Evolutionary conservation across 2,113 vertebrate species (phyloP).

Genomic region (Ovis canadensis): DNA sequence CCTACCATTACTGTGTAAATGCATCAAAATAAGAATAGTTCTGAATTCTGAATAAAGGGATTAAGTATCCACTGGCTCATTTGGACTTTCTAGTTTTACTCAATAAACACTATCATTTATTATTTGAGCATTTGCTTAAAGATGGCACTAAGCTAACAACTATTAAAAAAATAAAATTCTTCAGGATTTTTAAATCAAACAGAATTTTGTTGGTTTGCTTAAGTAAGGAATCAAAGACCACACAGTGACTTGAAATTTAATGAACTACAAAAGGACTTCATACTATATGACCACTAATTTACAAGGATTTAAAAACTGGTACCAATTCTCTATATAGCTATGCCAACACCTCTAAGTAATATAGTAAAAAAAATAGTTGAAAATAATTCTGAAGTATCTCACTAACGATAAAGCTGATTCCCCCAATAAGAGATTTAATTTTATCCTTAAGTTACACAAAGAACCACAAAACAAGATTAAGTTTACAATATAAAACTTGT

Average conservation of each 20-base stretch:
- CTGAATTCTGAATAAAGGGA: neutral
- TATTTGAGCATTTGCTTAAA: constrained; percentile 5
- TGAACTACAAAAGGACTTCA: constrained; percentile 2
- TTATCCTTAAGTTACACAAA: neutral
- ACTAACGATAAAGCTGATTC: neutral
- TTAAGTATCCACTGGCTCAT: neutral
- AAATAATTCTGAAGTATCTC: neutral
- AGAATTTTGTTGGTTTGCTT: neutral
- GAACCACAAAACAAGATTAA: neutral
- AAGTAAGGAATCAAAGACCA: neutral
- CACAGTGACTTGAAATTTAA: constrained; percentile 22
- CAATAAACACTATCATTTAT: neutral
- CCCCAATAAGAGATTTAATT: neutral
- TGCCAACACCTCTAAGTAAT: neutral
- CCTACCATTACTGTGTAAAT: neutral
- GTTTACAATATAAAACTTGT: neutral
- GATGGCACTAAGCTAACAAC: neutral
- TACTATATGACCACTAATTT: neutral
- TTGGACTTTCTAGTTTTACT: neutral
- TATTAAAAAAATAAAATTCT: neutral
- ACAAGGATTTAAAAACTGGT: constrained; percentile 13
- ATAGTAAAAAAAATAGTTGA: neutral
- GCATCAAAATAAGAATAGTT: neutral
- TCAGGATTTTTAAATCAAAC: neutral
- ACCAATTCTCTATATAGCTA: neutral